Evolutionary conservation across 2,888 invertebrate genomes (phyloP).

Genomic region (Busseola fusca): DNA sequence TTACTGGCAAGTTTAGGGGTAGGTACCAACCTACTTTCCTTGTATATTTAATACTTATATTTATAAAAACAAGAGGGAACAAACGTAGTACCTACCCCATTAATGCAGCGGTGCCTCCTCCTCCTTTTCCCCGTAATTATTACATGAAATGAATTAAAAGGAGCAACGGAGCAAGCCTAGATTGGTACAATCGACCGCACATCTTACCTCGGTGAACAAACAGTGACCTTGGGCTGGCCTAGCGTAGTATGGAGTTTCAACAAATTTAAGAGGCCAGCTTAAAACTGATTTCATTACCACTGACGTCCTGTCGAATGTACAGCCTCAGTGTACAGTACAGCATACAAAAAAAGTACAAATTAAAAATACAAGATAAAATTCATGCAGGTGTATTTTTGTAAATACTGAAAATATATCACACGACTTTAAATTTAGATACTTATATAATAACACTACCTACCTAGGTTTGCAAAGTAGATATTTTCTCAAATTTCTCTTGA

Average conservation of each 20-base stretch:
- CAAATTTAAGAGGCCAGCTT: not conserved
- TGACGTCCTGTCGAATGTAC: not conserved
- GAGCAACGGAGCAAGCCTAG: no score
- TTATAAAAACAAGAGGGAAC: no score
- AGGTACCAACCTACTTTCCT: not conserved
- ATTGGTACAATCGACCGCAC: constrained; percentile 7
- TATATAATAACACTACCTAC: no score
- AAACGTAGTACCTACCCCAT: no score
- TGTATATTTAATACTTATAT: not conserved
- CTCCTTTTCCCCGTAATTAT: not conserved
- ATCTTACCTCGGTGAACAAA: not conserved
- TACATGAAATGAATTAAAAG: no score
- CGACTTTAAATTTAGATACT: no score
- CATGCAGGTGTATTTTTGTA: not conserved
- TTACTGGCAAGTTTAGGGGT: not conserved
- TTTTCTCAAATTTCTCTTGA: not conserved
- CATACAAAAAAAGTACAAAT: not conserved
- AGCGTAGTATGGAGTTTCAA: not conserved
- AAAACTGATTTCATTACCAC: not conserved
- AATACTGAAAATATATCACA: not conserved
- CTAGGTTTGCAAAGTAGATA: not conserved
- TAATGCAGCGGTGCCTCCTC: no score
- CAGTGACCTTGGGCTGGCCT: not conserved
- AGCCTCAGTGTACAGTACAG: no score
- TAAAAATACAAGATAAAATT: no score